These are phyloP conservation scores for Epinephelus malabaricus DNA, from an alignment of 2,797 vertebrate species.

Conservation along the genomic window DNA sequence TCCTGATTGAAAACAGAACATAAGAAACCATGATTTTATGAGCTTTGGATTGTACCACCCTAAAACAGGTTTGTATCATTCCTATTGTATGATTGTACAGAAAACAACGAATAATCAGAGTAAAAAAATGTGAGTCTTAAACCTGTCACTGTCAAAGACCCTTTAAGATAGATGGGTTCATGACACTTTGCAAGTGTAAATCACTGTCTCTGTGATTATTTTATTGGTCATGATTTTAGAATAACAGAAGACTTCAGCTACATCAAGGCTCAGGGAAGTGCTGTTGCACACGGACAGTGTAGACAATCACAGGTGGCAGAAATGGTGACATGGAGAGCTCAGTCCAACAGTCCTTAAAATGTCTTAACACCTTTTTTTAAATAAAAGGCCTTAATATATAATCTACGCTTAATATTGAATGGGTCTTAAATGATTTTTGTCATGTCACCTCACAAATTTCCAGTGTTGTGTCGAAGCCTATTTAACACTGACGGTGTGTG, in stretches of 20 bases:
- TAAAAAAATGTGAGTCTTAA: background rate
- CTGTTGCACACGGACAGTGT: background rate
- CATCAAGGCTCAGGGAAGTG: too few relatives aligned
- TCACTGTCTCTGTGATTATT: background rate
- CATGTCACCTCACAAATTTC: too few relatives aligned
- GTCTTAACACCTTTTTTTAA: too few relatives aligned
- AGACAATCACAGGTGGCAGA: background rate
- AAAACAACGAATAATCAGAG: background rate
- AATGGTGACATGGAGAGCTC: too few relatives aligned
- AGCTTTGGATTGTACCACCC: background rate
- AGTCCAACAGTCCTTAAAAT: too few relatives aligned
- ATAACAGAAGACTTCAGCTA: background rate
- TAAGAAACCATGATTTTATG: background rate
- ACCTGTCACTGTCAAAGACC: background rate
- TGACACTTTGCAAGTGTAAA: background rate
- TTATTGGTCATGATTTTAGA: background rate
- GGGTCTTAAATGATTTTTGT: too few relatives aligned
- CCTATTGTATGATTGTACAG: slow-evolving; percentile 16
- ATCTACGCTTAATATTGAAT: too few relatives aligned
- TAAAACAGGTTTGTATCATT: background rate
- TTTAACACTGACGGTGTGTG: too few relatives aligned
- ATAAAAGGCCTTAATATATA: too few relatives aligned
- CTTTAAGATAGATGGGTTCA: background rate
- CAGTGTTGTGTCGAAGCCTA: too few relatives aligned
- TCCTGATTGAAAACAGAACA: background rate